These are phyloP conservation scores for Eulacestoma nigropectus DNA, from an alignment of 2,113 vertebrate genomes.

Conservation along the genomic window DNA sequence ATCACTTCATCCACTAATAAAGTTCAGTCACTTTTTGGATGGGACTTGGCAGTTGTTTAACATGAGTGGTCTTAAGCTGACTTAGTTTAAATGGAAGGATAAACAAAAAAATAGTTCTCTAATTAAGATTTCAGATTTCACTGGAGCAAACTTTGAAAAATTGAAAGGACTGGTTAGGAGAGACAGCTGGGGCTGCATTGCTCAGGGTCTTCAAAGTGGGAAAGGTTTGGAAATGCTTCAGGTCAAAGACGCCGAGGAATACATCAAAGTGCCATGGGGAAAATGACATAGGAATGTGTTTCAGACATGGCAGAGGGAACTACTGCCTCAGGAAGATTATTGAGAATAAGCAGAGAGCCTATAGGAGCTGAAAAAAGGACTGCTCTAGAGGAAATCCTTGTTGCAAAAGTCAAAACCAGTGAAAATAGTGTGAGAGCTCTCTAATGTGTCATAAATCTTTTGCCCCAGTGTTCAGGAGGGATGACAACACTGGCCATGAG, in stretches of 20 bases:
- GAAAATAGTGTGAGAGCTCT: not conserved
- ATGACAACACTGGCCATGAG: not conserved
- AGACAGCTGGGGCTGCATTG: not conserved
- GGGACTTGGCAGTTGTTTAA: slow-evolving; percentile 25
- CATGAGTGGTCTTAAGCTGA: not conserved
- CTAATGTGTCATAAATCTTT: not conserved
- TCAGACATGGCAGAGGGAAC: not conserved
- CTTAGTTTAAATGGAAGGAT: slow-evolving; percentile 9
- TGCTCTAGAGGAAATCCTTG: not conserved
- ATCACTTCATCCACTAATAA: slow-evolving; percentile 31
- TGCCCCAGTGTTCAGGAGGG: not conserved
- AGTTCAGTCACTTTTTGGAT: slow-evolving; percentile 13
- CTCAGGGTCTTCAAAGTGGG: not conserved
- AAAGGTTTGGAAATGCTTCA: not conserved
- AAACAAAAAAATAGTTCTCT: not conserved
- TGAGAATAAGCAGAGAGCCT: not conserved
- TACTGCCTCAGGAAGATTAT: not conserved
- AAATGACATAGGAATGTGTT: not conserved
- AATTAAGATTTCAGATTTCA: not conserved
- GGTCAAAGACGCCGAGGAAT: not conserved
- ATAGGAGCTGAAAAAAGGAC: not conserved
- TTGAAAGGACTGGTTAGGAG: not conserved
- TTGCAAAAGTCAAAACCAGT: not conserved
- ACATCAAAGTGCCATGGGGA: not conserved
- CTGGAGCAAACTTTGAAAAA: not conserved